phyloP scores from a whole-genome alignment of 2,113 vertebrate species.

The Silurus meridionalis region DNA sequence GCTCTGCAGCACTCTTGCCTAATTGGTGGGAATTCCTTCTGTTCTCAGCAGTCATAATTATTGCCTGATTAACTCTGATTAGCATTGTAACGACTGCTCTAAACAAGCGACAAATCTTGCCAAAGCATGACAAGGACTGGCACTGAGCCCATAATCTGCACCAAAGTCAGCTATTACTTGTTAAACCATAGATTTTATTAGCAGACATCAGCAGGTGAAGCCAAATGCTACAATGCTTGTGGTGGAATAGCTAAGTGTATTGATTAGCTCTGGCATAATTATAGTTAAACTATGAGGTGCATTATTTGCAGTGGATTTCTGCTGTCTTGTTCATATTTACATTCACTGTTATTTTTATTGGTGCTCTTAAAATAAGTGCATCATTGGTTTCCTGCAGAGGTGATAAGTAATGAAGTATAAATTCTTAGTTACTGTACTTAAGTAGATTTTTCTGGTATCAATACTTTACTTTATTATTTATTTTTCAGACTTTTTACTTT shows the following conservation, averaged over 20 bases:
- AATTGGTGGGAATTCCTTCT: constrained; percentile 63
- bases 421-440: no score
- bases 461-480: no score
- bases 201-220: constrained; percentile 1
- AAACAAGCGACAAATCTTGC: constrained; percentile 48
- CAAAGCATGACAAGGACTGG: constrained; percentile 47
- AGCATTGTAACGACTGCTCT: constrained; percentile 62
- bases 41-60: constrained; percentile 57
- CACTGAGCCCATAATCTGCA: constrained; percentile 15
- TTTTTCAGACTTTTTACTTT: no score
- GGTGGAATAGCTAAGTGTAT: constrained; percentile 10
- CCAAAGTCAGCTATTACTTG: constrained; percentile 23
- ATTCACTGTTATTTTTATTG: background rate
- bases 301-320: background rate
- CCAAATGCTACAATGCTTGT: constrained; percentile 2
- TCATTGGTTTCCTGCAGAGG: background rate
- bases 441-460: no score
- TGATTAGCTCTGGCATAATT: background rate
- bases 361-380: constrained; percentile 1
- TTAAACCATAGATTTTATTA: constrained; percentile 21
- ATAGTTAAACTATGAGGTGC: background rate
- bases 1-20: constrained; percentile 29
- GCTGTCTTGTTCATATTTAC: background rate
- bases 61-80: constrained; percentile 66
- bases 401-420: no score